Percentiles rank a stretch among this genome's conserved stretches.
These are phyloP conservation scores for Luehdorfia chinensis DNA, from an alignment of 1,140 invertebrate genomes.

Conservation along the genomic window DNA sequence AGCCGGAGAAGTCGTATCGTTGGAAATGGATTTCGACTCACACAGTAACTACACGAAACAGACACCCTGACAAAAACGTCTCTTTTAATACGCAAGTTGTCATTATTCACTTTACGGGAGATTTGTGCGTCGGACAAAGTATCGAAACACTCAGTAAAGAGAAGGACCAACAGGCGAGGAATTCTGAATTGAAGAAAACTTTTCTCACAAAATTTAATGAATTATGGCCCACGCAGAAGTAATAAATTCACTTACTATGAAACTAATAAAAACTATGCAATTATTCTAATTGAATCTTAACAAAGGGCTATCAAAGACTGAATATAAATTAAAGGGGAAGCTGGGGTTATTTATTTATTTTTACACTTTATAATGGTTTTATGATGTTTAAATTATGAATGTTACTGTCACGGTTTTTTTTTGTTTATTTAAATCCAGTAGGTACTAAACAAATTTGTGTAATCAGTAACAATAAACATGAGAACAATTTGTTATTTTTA, in stretches of 20 bases:
- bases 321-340: not conserved
- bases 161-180: slow-evolving; percentile 67
- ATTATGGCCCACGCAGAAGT: slow-evolving; percentile 64
- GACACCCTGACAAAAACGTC: slow-evolving; percentile 58
- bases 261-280: too few relatives aligned
- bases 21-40: slow-evolving; percentile 45
- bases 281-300: too few relatives aligned
- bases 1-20: slow-evolving; percentile 43
- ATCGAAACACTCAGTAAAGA: slow-evolving; percentile 70
- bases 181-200: slow-evolving; percentile 66
- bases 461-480: not conserved
- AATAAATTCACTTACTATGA: slow-evolving; percentile 21
- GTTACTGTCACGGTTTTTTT: slow-evolving; percentile 20
- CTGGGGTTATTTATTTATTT: not conserved
- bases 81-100: slow-evolving; percentile 69
- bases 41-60: slow-evolving; percentile 51
- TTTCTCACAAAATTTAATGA: slow-evolving; percentile 70
- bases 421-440: slow-evolving; percentile 20
- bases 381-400: slow-evolving; percentile 21
- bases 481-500: too few relatives aligned
- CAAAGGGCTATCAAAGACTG: not conserved
- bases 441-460: slow-evolving; percentile 14
- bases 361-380: slow-evolving; percentile 13
- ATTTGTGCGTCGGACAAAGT: slow-evolving; percentile 66
- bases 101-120: slow-evolving; percentile 68